These are phyloP conservation scores for Phengaris arion DNA, from an alignment of 2,888 invertebrate species.

Conservation along the genomic window DNA sequence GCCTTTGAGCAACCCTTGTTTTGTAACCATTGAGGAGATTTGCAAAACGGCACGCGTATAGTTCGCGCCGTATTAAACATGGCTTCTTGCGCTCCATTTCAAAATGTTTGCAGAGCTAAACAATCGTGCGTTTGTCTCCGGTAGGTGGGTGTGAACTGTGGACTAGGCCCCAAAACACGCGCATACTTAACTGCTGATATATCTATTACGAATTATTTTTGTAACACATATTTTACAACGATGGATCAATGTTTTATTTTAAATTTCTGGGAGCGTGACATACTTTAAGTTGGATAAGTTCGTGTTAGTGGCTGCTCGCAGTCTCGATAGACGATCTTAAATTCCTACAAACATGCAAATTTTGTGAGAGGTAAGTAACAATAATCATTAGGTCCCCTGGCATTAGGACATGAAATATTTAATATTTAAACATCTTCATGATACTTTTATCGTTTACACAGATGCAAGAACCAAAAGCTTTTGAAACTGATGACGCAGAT, in stretches of 20 bases:
- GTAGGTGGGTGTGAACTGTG: slow-evolving; percentile 44
- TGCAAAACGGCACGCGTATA: slow-evolving; percentile 58
- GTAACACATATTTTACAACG: neutral
- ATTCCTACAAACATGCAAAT: slow-evolving; percentile 5
- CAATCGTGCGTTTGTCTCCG: slow-evolving; percentile 55
- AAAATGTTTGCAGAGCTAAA: slow-evolving; percentile 67
- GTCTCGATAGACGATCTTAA: neutral
- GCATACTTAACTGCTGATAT: neutral
- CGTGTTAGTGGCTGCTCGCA: neutral
- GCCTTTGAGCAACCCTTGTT: slow-evolving; percentile 58
- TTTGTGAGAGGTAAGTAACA: neutral
- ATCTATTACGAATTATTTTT: slow-evolving; percentile 2
- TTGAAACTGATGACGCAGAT: slow-evolving; percentile 72
- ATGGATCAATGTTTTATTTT: neutral
- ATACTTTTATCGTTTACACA: slow-evolving; percentile 9
- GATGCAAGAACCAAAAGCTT: slow-evolving; percentile 54
- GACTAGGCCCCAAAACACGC: slow-evolving; percentile 20
- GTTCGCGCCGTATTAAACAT: slow-evolving; percentile 56
- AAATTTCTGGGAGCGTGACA: neutral
- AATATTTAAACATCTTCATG: neutral
- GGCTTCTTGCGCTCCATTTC: slow-evolving; percentile 69
- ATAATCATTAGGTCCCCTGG: neutral
- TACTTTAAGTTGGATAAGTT: neutral
- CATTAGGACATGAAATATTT: slow-evolving; percentile 7
- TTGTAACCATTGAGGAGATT: slow-evolving; percentile 61